A percentile compares a stretch with the other conserved stretches of the same genome.
Conservation (phyloP, 2,888 invertebrate genomes). For the Eutolmus rufibarbis region DNA sequence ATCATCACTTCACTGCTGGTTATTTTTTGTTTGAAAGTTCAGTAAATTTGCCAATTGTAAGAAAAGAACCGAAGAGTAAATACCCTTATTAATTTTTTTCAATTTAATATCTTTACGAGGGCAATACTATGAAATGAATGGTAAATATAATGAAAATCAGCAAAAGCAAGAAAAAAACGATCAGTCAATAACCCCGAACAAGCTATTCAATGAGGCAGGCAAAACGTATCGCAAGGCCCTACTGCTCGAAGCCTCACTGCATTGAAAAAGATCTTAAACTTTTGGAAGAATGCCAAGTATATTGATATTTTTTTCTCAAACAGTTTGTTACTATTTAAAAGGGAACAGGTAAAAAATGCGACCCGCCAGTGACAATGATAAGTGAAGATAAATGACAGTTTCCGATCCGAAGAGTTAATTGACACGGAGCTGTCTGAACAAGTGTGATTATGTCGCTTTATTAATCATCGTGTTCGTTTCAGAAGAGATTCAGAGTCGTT, state of each 20-base stretch:
- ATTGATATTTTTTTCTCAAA: background rate
- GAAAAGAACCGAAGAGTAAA: no score
- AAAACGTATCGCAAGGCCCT: background rate
- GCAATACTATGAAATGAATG: background rate
- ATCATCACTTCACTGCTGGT: no score
- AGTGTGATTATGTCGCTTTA: background rate
- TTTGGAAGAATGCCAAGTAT: background rate
- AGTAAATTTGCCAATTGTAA: no score
- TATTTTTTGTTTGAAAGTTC: no score
- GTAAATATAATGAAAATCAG: background rate
- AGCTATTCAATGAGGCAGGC: background rate
- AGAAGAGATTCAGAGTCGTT: background rate
- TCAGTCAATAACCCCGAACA: background rate
- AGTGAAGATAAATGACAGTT: background rate
- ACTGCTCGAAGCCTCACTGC: background rate
- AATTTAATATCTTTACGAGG: background rate
- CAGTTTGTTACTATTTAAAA: background rate
- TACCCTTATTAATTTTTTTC: background rate
- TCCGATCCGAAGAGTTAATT: background rate
- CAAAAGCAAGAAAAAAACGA: background rate
- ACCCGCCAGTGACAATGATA: background rate
- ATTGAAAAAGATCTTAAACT: background rate
- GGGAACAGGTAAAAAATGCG: background rate
- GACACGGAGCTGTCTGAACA: background rate
- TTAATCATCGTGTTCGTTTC: background rate